Conservation (phyloP, 1,140 invertebrate genomes). For the Helicoverpa zea region DNA sequence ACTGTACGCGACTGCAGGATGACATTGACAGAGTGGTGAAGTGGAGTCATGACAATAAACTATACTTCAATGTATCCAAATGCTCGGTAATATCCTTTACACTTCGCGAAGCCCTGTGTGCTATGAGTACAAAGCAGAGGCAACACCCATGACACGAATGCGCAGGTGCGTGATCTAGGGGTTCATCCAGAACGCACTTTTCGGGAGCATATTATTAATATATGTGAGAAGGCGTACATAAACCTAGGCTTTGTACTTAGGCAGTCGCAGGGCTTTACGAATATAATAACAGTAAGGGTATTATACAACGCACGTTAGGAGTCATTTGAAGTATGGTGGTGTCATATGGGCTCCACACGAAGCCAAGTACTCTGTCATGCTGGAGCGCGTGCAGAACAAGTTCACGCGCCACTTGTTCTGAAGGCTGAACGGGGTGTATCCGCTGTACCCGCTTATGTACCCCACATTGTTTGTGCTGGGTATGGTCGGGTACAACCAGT, state of each 20-base stretch:
- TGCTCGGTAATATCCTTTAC: too few species aligned
- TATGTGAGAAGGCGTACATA: not conserved
- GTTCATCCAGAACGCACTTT: too few species aligned
- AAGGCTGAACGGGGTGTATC: constrained; percentile 48
- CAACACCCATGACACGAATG: too few species aligned
- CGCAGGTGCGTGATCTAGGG: too few species aligned
- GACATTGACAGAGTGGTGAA: too few species aligned
- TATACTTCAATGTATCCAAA: too few species aligned
- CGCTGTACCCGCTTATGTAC: constrained; percentile 53
- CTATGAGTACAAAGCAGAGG: too few species aligned
- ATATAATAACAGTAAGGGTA: not conserved
- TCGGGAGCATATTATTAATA: not conserved
- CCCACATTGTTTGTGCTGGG: constrained; percentile 52
- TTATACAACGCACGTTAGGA: not conserved
- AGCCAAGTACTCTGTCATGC: too few species aligned
- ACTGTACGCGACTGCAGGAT: too few species aligned
- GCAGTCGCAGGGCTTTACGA: not conserved
- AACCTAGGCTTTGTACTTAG: not conserved
- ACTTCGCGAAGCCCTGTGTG: too few species aligned
- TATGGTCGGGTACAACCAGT: constrained; percentile 55
- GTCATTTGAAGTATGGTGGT: not conserved
- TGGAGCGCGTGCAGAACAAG: not conserved
- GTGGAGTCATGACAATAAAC: too few species aligned
- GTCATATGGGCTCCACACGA: not conserved
- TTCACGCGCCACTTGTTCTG: not conserved